phyloP scores from a whole-genome alignment of 2,888 invertebrate species.

The Cephus nigrinus region DNA sequence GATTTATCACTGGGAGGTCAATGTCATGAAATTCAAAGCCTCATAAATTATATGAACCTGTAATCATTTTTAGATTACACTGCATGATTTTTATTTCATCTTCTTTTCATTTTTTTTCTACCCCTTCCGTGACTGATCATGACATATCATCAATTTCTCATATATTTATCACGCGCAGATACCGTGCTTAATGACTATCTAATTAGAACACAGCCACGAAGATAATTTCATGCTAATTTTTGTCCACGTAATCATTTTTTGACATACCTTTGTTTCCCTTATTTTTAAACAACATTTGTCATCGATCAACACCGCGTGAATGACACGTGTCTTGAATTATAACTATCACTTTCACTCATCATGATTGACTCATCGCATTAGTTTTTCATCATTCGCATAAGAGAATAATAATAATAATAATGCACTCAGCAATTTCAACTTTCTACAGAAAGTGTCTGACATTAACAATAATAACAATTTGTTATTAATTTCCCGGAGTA shows the following conservation, averaged over 20 bases:
- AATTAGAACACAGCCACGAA: not conserved
- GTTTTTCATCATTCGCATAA: not conserved
- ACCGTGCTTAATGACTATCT: not conserved
- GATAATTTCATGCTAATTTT: not conserved
- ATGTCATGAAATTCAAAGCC: not conserved
- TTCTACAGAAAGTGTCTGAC: not conserved
- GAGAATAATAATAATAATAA: not conserved
- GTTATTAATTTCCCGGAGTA: not conserved
- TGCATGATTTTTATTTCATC: not conserved
- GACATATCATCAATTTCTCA: not conserved
- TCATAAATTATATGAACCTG: not conserved
- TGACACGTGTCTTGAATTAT: not conserved
- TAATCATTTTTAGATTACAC: not conserved
- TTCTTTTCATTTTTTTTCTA: not conserved
- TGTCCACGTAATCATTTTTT: not conserved
- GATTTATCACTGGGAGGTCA: not conserved
- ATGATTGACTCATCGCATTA: not conserved
- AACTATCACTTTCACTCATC: not conserved
- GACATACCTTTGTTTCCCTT: not conserved
- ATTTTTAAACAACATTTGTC: not conserved
- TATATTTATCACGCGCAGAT: not conserved
- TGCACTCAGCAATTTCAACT: not conserved
- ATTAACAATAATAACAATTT: not conserved
- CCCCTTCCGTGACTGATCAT: not conserved
- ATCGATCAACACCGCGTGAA: not conserved